Base-by-base conservation (phyloP, 2,113 vertebrate species). In the Alouatta palliata region DNA sequence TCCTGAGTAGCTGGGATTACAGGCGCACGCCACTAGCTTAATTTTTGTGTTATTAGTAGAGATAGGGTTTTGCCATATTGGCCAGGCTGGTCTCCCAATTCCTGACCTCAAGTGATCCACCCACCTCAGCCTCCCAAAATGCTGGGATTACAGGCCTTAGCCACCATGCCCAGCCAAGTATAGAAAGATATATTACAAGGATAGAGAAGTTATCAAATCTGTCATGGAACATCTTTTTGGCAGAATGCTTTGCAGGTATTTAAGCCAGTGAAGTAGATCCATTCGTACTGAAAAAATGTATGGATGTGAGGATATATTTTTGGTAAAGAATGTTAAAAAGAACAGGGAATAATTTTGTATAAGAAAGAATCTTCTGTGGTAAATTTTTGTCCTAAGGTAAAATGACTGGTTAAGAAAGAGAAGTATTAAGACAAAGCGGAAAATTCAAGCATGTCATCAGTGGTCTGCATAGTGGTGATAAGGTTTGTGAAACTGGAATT, bases 241-340 rank as follows among this genome's bases (percentile, higher is more conserved):
- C 86, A 76, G 91, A 47, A 35, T 70, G 37, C 14, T 91, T 83
- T 96, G 58, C 68, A 91, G 30, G 40, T 91, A 54, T 58, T 87
- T 82, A 77, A 83, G 43, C 35, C 82, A 87, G 37, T 76, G 19
- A 82, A 56, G 30, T 35, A 68, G 82, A 94, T 82, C 45, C 47
- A 47, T 35, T 91, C 81, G 25, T 87, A 87, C 75, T 82, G 20
- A 87, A 75, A 40, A 40, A 75, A 43, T 23, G 43, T 75, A 43
- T 43, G 71, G 40, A 43, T 43, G 43, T 43, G 23, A 75, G 23
- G 23, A 27, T 43, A 14, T 43, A 43, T 75, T 75, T 75, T 75
- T 75, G 71, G 12, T 43, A 75, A 75, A 40, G 71, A 75, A 43
- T 23, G 23, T 43, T 75, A 43, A 75, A 75, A 43, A 75, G 71